phyloP scores from a whole-genome alignment of 2,888 invertebrate species.

The Eristalinus sepulchralis region DNA sequence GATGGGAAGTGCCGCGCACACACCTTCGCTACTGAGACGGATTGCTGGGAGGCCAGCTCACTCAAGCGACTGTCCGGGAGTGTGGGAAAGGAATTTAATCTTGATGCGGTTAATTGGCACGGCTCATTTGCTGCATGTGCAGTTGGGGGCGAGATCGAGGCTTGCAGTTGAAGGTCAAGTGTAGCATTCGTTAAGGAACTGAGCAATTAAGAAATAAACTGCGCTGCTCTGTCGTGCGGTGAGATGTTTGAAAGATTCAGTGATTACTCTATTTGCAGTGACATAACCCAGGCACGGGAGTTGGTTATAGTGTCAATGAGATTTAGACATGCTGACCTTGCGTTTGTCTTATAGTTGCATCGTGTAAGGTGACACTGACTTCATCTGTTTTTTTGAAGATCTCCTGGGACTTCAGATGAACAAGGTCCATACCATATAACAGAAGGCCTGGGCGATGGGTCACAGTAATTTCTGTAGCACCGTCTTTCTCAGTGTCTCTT shows the following conservation, averaged over 20 bases:
- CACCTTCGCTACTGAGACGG: conserved; percentile 27
- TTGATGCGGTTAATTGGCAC: conserved; percentile 34
- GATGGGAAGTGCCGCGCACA: conserved; percentile 20
- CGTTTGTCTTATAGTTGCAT: too few species aligned
- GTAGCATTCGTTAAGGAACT: conserved; percentile 1
- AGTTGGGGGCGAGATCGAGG: neutral
- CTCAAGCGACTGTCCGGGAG: conserved; percentile 7
- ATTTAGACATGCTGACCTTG: too few species aligned
- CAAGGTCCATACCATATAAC: too few species aligned
- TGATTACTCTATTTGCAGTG: neutral
- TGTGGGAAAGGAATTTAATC: conserved; percentile 54
- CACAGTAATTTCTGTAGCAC: too few species aligned
- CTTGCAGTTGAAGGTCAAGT: conserved; percentile 15
- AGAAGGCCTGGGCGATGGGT: too few species aligned
- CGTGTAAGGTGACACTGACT: too few species aligned
- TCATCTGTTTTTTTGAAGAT: too few species aligned
- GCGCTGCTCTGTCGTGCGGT: neutral
- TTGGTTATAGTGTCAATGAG: too few species aligned
- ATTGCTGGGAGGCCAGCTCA: neutral
- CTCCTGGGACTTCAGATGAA: too few species aligned
- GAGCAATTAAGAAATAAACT: neutral
- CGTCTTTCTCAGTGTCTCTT: too few species aligned
- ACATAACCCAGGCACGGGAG: too few species aligned
- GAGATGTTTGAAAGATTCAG: neutral
- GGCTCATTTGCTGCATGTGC: conserved; percentile 12